Evolutionary conservation across 2,888 invertebrate species (phyloP).

Genomic region (Scaptodrosophila latifasciaeformis): DNA sequence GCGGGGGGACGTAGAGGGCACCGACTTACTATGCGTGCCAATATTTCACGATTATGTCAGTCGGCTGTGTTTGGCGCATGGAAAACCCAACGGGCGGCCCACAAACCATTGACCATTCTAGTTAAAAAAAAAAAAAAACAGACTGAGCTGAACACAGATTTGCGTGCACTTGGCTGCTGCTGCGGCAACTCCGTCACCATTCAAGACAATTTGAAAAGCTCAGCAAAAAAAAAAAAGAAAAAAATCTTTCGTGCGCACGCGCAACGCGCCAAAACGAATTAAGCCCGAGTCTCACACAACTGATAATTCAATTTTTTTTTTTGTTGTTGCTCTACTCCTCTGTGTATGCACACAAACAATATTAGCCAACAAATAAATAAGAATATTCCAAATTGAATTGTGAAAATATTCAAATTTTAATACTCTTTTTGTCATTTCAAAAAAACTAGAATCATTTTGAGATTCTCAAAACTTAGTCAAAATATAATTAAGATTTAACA

Average conservation of each 20-base stretch:
- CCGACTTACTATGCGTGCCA: slow-evolving; percentile 59
- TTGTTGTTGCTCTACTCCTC: too few species aligned
- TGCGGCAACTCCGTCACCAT: slow-evolving; percentile 19
- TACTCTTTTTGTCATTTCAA: too few species aligned
- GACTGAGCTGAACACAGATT: not conserved
- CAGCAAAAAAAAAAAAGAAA: too few species aligned
- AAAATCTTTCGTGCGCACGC: slow-evolving; percentile 74
- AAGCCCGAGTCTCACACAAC: slow-evolving; percentile 65
- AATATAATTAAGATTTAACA: too few species aligned
- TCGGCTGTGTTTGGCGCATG: slow-evolving; percentile 46
- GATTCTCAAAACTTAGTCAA: too few species aligned
- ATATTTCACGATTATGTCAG: slow-evolving; percentile 73
- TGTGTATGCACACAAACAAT: too few species aligned
- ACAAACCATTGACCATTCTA: too few species aligned
- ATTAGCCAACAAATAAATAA: too few species aligned
- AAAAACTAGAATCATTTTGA: too few species aligned
- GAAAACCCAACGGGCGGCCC: slow-evolving; percentile 47
- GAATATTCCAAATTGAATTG: too few species aligned
- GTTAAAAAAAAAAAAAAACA: not conserved
- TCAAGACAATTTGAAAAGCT: slow-evolving; percentile 27
- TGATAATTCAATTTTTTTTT: slow-evolving; percentile 71
- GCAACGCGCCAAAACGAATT: slow-evolving; percentile 73
- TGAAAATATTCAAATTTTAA: too few species aligned
- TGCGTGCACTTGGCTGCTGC: slow-evolving; percentile 8
- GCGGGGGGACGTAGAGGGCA: not conserved